Conservation (phyloP, 1,140 invertebrate species). For the Acromyrmex echinatior region DNA sequence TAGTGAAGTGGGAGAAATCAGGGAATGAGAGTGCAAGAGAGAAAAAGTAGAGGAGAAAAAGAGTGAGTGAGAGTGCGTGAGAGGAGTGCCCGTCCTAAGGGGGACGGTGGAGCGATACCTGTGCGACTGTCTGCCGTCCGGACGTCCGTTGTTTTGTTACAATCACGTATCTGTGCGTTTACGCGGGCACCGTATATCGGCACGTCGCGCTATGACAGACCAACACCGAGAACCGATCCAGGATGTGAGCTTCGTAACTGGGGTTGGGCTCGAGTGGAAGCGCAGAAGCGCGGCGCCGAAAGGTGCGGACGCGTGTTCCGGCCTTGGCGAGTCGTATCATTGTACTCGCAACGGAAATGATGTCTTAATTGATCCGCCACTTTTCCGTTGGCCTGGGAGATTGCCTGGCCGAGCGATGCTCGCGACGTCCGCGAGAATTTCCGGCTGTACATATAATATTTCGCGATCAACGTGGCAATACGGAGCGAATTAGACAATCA, state of each 20-base stretch:
- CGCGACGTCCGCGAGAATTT: constrained; percentile 18
- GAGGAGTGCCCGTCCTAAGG: constrained; percentile 66
- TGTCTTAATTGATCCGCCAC: constrained; percentile 74
- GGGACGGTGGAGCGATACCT: constrained; percentile 83
- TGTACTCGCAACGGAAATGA: constrained; percentile 73
- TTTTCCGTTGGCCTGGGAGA: constrained; percentile 34
- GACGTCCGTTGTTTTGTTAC: constrained; percentile 86
- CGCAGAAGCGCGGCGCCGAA: constrained; percentile 68
- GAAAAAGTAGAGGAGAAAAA: constrained; percentile 44
- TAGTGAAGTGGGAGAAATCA: constrained; percentile 52
- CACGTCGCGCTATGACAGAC: constrained; percentile 71
- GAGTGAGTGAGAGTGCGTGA: constrained; percentile 64
- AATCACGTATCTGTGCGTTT: constrained; percentile 83
- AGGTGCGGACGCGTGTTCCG: constrained; percentile 75
- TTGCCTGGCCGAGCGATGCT: constrained; percentile 2
- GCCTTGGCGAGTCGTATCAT: constrained; percentile 64
- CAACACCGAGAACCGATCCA: constrained; percentile 76
- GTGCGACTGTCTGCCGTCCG: constrained; percentile 85
- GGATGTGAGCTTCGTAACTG: constrained; percentile 79
- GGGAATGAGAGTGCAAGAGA: constrained; percentile 33
- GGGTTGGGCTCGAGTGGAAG: constrained; percentile 73
- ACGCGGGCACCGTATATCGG: constrained; percentile 78
- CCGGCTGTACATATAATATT: background rate
- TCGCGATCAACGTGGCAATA: background rate
- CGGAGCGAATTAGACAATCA: constrained; percentile 11